phyloP scores from a whole-genome alignment of 1,140 invertebrate genomes.

The Eumeta japonica region DNA sequence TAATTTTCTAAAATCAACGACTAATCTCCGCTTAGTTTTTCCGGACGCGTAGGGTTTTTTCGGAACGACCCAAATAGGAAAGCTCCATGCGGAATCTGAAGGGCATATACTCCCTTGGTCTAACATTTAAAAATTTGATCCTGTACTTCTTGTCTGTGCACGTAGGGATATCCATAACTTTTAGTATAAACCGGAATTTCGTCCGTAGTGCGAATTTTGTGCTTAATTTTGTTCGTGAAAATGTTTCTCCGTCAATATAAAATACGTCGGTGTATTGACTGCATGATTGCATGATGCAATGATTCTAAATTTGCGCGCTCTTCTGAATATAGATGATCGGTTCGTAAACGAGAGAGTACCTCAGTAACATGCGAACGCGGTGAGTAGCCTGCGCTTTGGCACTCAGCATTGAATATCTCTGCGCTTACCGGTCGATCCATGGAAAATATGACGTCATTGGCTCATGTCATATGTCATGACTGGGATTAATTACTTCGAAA shows the following conservation, averaged over 20 bases:
- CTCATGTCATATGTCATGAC: too few relatives aligned
- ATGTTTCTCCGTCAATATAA: conserved; percentile 15
- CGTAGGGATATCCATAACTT: conserved; percentile 13
- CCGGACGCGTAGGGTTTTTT: conserved; percentile 17
- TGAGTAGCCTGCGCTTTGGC: conserved; percentile 2
- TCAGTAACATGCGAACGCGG: conserved; percentile 8
- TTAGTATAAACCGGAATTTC: conserved; percentile 14
- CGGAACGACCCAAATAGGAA: conserved; percentile 15
- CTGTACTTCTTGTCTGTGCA: conserved; percentile 12
- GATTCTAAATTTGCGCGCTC: conserved; percentile 13
- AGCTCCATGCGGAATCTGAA: conserved; percentile 23
- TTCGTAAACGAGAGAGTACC: too few relatives aligned
- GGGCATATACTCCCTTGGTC: conserved; percentile 26
- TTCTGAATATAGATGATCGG: conserved; percentile 13
- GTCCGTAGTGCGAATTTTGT: conserved; percentile 22
- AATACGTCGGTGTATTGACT: conserved; percentile 13
- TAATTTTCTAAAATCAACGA: conserved; percentile 30
- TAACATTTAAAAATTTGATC: conserved; percentile 18
- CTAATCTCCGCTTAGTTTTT: conserved; percentile 18
- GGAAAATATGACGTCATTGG: conserved; percentile 6
- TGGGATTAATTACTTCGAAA: conserved; percentile 10
- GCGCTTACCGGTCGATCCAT: too few relatives aligned
- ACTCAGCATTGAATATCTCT: conserved; percentile 9
- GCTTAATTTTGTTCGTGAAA: conserved; percentile 23
- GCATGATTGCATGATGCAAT: too few relatives aligned